These are phyloP conservation scores for Patella pellucida DNA, from an alignment of 2,888 invertebrate species.

Conservation along the genomic window DNA sequence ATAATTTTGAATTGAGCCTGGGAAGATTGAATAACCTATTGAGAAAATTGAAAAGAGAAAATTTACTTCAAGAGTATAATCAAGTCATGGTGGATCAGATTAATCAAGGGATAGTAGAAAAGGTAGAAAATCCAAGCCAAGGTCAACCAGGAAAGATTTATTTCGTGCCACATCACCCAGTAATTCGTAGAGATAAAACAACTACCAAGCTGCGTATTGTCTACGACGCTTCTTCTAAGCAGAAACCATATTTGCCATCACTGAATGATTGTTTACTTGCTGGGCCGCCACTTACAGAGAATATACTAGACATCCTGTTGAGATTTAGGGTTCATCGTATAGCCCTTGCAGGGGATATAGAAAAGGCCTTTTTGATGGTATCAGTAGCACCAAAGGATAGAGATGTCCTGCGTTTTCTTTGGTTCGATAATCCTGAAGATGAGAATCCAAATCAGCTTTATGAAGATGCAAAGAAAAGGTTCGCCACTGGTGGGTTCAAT, in stretches of 20 bases:
- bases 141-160: background rate
- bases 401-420: background rate
- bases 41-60: background rate
- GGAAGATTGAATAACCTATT: background rate
- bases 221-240: background rate
- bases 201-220: background rate
- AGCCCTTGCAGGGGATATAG: background rate
- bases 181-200: background rate
- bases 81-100: background rate
- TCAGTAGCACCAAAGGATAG: background rate
- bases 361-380: background rate
- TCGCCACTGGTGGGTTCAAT: slow-evolving; percentile 1
- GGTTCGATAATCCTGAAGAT: background rate
- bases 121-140: background rate
- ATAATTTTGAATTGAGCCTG: background rate
- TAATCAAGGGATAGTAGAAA: background rate
- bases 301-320: background rate
- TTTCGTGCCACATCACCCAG: background rate
- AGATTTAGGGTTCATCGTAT: background rate
- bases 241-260: background rate
- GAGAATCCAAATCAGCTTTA: background rate
- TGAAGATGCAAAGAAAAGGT: background rate
- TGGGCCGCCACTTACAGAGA: background rate
- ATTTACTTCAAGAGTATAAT: background rate
- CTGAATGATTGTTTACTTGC: background rate